Base-by-base conservation (phyloP, 2,888 invertebrate genomes). In the Parapristionchus giblindavisi region DNA sequence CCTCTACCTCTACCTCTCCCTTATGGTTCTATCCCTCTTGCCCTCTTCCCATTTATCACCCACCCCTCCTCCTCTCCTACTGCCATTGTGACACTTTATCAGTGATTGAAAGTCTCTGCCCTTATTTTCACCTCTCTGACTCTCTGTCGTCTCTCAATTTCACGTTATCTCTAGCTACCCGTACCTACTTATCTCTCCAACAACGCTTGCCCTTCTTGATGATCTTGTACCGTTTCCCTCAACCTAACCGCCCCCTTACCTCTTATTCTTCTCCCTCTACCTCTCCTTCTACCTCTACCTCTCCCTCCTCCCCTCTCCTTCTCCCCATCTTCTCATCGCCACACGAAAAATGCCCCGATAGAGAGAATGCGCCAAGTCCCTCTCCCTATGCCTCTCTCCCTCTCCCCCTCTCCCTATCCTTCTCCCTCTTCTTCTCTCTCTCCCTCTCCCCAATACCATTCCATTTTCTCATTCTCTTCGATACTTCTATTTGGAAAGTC, bases 1-100 rank as follows among this genome's bases (percentile, higher is more conserved):
- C 56, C 3, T 36, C 58, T 60, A 24, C 17, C 34, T 24, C 34
- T 36, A 32, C n/a, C 34, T 27, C 8, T 34, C 58, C 36, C 58
- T 32, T n/a, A 60, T 34, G 38, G 61, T 61, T 61, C 61, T 38
- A 61, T 61, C 61, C 36, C 61, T 34, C 2, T 36, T 24, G 34
- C 24, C 58, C 58, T n/a, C 34, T n/a, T n/a, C 34, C 58, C 17
- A 32, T n/a, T 34, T n/a, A 27, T 27, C 56, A 32, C 54, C n/a
- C 54, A n/a, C 8, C 58, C 36, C 58, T 58, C 34, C 34, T 29
- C 52, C 4, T 36, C 58, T n/a, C 17, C 58, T 36, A 3, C 34
- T 40, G 3, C 38, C 52, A 34, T 60, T n/a, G n/a, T n/a, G n/a
- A n/a, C n/a, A n/a, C n/a, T n/a, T n/a, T n/a, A n/a, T n/a, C 58